A percentile compares a stretch with the other conserved stretches of the same genome.
Evolutionary conservation across 2,888 invertebrate species (phyloP).

Genomic region (Cabera pusaria): DNA sequence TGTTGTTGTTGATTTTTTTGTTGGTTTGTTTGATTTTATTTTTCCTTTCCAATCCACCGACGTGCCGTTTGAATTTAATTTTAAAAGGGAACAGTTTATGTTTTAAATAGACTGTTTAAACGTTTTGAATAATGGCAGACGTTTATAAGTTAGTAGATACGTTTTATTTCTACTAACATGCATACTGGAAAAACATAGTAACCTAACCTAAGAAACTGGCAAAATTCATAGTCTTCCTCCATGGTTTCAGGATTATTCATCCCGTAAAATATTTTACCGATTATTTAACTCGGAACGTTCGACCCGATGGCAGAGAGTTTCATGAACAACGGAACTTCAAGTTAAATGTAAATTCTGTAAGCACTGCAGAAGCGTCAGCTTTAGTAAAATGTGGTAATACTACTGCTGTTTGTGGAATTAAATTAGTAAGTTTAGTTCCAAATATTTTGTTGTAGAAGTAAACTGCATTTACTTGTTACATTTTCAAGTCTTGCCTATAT

Average conservation of each 20-base stretch:
- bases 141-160: constrained; percentile 59
- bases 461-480: too few species aligned
- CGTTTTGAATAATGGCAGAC: constrained; percentile 52
- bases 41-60: too few species aligned
- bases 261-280: constrained; percentile 90
- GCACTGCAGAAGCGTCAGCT: constrained; percentile 88
- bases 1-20: too few species aligned
- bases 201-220: constrained; percentile 22
- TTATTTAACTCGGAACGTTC: constrained; percentile 86
- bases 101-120: too few species aligned
- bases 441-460: too few species aligned
- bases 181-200: constrained; percentile 11
- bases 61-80: too few species aligned
- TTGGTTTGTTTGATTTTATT: too few species aligned
- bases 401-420: constrained; percentile 92
- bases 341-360: constrained; percentile 64
- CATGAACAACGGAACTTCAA: constrained; percentile 86
- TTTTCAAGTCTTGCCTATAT: too few species aligned
- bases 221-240: too few species aligned
- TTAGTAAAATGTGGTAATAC: constrained; percentile 92
- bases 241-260: constrained; percentile 85
- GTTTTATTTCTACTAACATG: not conserved
- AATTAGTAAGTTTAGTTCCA: constrained; percentile 90
- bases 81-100: too few species aligned
- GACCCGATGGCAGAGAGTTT: constrained; percentile 91